Conservation (phyloP, 1,140 invertebrate species). For the Megalopta genalis region DNA sequence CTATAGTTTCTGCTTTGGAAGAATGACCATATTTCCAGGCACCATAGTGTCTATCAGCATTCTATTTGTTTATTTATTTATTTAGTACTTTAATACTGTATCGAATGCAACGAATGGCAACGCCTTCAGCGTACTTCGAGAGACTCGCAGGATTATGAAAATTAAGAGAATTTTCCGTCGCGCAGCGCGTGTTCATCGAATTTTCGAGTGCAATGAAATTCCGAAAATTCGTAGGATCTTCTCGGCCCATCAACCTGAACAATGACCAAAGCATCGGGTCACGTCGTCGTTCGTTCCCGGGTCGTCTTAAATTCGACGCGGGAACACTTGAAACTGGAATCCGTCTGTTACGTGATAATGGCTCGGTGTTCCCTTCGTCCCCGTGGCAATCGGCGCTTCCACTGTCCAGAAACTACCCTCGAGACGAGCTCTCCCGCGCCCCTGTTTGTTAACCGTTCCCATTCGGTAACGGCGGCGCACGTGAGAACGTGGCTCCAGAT, state of each 20-base stretch:
- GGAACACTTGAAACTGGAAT: slow-evolving; percentile 61
- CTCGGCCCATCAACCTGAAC: neutral
- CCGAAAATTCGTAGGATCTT: neutral
- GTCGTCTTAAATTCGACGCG: slow-evolving; percentile 50
- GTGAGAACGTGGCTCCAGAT: slow-evolving; percentile 30
- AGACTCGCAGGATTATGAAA: no score
- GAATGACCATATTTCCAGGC: no score
- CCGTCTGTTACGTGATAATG: slow-evolving; percentile 66
- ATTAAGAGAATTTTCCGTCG: no score
- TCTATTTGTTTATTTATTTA: no score
- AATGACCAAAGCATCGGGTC: no score
- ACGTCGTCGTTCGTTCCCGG: no score
- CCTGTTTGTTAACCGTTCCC: slow-evolving; percentile 15
- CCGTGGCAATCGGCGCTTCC: slow-evolving; percentile 48
- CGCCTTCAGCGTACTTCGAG: no score
- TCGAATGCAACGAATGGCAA: no score
- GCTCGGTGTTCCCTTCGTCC: slow-evolving; percentile 29
- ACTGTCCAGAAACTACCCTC: slow-evolving; percentile 29
- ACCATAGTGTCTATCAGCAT: no score
- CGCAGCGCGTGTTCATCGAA: no score
- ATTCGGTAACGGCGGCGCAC: neutral
- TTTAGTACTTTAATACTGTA: no score
- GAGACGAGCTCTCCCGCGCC: slow-evolving; percentile 6
- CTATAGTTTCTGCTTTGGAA: no score
- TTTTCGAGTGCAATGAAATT: neutral